Base-by-base conservation (phyloP, 2,113 vertebrate genomes). In the Plecotus auritus region DNA sequence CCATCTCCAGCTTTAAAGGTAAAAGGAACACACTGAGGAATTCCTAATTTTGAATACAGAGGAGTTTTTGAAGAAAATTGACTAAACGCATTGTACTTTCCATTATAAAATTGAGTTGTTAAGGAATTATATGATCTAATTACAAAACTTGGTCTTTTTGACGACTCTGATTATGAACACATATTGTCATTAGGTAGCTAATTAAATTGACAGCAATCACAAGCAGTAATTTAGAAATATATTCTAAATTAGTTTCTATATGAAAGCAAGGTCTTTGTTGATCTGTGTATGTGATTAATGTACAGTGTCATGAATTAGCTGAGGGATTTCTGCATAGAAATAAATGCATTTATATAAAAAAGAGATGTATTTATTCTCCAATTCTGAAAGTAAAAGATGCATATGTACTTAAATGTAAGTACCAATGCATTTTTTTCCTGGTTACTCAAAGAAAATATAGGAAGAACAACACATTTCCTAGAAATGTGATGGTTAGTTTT, bases 161-260 rank as follows among this genome's bases (percentile, higher is more conserved):
- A 98, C 97, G 98, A 91, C 98, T 98, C 98, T 97, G 97, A 98
- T 98, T 98, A 97, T 97, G 98, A 98, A 97, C 96, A 98, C 97
- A 98, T 98, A 98, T 97, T 98, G 97, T 98, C 98, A 98, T 98
- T 98, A 98, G 95, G 95, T 97, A 98, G 93, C 97, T 98, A 98
- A 98, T 98, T 98, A 98, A 97, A 98, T 98, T 98, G 98, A 97
- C 95, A 97, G 91, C 88, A 98, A 97, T 98, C 98, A 97, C 96
- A 98, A 98, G 95, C 94, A 97, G 94, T 96, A 97, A 98, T 98
- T 98, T 98, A 97, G 98, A 98, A 98, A 97, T 98, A 98, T 94
- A 97, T 96, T 98, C 96, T 97, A 98, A 98, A 98, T 98, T 98
- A 98, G 96, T 97, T 98, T 97, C 97, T 96, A 97, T 97, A 97